Evolutionary conservation across 2,797 vertebrate genomes (phyloP).

Genomic region (Catamblyrhynchus diadema): DNA sequence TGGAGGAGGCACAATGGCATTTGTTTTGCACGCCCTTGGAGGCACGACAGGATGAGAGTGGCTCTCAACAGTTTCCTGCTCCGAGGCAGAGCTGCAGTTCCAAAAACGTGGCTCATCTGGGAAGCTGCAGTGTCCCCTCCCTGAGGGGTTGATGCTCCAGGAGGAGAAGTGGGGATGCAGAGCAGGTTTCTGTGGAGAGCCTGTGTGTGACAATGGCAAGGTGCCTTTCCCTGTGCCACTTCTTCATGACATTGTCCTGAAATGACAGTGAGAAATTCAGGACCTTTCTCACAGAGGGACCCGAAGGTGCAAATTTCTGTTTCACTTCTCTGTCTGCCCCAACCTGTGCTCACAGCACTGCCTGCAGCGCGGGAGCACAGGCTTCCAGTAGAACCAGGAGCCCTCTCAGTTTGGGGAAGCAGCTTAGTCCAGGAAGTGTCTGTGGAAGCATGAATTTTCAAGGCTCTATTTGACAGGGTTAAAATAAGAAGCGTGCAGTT

Average conservation of each 20-base stretch:
- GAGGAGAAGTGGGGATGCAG: background rate
- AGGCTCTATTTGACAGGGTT: background rate
- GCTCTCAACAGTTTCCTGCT: conserved; percentile 60
- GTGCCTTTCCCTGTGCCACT: background rate
- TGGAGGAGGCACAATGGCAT: conserved; percentile 46
- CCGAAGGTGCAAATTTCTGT: background rate
- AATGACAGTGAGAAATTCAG: background rate
- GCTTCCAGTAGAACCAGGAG: background rate
- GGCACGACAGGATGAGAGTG: conserved; percentile 47
- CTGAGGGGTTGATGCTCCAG: background rate
- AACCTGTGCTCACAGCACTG: background rate
- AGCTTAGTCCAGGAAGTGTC: background rate
- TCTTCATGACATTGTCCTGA: background rate
- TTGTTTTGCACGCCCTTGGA: conserved; percentile 32
- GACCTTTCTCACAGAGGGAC: background rate
- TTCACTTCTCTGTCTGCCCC: conserved; percentile 28
- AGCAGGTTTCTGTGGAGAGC: background rate
- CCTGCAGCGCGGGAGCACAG: background rate
- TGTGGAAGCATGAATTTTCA: background rate
- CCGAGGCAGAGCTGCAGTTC: background rate
- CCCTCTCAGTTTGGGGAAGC: background rate
- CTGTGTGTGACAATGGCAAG: background rate
- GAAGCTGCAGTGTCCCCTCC: background rate
- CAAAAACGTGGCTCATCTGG: background rate
- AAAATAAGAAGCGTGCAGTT: background rate